phyloP scores from a whole-genome alignment of 2,888 invertebrate species.

The Erynnis tages region DNA sequence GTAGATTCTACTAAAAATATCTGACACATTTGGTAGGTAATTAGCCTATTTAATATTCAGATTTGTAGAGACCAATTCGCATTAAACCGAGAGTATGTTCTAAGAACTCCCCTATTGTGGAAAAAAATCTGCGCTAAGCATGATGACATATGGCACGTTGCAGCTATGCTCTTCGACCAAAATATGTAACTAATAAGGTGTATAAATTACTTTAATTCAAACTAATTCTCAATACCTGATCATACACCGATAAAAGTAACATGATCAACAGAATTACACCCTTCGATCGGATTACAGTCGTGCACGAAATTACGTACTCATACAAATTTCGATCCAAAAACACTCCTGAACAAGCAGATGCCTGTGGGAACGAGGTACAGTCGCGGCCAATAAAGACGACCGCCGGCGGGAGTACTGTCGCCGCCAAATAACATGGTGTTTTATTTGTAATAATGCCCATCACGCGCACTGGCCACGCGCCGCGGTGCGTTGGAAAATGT shows the following conservation, averaged over 20 bases:
- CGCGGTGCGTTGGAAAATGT: background rate
- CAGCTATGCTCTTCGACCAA: too few species aligned
- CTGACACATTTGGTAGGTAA: too few species aligned
- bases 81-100: too few species aligned
- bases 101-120: too few species aligned
- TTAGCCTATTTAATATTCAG: too few species aligned
- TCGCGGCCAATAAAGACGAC: constrained; percentile 25
- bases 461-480: constrained; percentile 29
- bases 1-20: too few species aligned
- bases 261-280: constrained; percentile 23
- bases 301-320: constrained; percentile 29
- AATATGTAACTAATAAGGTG: too few species aligned
- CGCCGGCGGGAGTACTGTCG: constrained; percentile 25
- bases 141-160: too few species aligned
- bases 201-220: constrained; percentile 1
- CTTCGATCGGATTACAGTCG: constrained; percentile 27
- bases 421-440: constrained; percentile 31
- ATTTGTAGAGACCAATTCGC: too few species aligned
- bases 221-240: constrained; percentile 14
- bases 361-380: constrained; percentile 14
- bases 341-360: constrained; percentile 30
- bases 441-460: constrained; percentile 32
- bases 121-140: too few species aligned
- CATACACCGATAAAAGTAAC: constrained; percentile 4
- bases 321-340: constrained; percentile 21